A percentile compares a stretch with the other conserved stretches of the same genome.
Evolutionary conservation across 2,888 invertebrate species (phyloP).

Genomic region (Anthophora plumipes): DNA sequence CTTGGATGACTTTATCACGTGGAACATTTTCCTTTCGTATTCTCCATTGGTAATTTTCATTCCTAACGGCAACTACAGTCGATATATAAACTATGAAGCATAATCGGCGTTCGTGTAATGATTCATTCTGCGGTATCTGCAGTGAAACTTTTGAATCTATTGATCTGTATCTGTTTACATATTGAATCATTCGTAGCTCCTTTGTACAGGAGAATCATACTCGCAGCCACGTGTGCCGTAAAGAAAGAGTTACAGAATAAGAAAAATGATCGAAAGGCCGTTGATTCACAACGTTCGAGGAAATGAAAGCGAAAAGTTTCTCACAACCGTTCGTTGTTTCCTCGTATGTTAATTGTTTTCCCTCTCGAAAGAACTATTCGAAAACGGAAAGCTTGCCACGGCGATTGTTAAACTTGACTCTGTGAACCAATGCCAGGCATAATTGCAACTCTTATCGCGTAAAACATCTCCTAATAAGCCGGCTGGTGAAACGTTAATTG

Average conservation of each 20-base stretch:
- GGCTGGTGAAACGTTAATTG: constrained; percentile 58
- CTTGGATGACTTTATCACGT: neutral
- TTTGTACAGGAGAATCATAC: too few species aligned
- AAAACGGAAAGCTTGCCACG: neutral
- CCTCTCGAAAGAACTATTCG: neutral
- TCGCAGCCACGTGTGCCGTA: too few species aligned
- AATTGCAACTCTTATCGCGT: constrained; percentile 41
- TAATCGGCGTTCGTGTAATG: too few species aligned
- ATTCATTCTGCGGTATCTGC: too few species aligned
- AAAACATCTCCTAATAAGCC: constrained; percentile 52
- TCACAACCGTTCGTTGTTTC: constrained; percentile 9
- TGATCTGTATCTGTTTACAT: too few species aligned
- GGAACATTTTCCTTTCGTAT: too few species aligned
- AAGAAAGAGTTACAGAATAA: neutral
- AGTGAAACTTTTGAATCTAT: too few species aligned
- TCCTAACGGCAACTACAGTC: too few species aligned
- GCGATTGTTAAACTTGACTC: constrained; percentile 1
- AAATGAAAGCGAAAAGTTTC: constrained; percentile 24
- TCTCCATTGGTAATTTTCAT: too few species aligned
- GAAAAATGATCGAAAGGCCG: neutral
- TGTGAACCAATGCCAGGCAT: constrained; percentile 32
- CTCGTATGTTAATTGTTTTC: constrained; percentile 19
- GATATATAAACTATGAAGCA: too few species aligned
- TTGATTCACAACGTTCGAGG: neutral
- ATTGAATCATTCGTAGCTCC: too few species aligned